Percentiles rank a stretch among this genome's conserved stretches.
These are phyloP conservation scores for Neofelis nebulosa DNA, from an alignment of 2,113 vertebrate genomes.

Conservation along the genomic window DNA sequence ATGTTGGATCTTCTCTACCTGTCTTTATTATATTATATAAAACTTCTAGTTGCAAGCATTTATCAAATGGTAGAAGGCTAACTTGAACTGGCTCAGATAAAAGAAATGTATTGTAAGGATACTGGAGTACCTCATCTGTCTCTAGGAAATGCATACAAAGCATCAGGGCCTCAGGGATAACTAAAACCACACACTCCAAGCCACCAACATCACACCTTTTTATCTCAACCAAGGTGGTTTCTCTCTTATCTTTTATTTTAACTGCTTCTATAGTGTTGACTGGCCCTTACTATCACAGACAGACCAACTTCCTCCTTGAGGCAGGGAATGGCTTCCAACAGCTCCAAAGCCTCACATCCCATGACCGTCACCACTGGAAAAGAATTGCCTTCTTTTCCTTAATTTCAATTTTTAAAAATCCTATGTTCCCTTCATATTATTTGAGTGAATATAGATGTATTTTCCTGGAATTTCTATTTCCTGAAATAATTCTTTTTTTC, in stretches of 20 bases:
- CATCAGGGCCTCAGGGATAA: neutral
- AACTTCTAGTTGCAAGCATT: neutral
- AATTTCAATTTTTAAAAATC: slow-evolving; percentile 33
- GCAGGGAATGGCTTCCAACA: neutral
- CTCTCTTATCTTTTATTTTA: neutral
- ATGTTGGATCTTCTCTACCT: slow-evolving; percentile 37
- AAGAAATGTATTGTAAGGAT: slow-evolving; percentile 14
- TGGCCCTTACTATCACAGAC: neutral
- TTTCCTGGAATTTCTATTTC: slow-evolving; percentile 44
- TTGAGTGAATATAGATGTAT: slow-evolving; percentile 17
- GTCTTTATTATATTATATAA: neutral
- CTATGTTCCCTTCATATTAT: neutral
- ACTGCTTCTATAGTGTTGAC: neutral
- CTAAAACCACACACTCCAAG: neutral
- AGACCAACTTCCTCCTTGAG: neutral
- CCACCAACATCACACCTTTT: neutral
- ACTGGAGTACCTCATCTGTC: neutral
- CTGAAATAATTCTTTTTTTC: neutral
- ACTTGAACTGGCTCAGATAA: slow-evolving; percentile 6
- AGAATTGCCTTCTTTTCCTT: neutral
- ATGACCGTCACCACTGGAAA: neutral
- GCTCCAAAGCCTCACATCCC: neutral
- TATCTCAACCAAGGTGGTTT: neutral
- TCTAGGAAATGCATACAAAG: slow-evolving; percentile 1
- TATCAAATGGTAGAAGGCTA: neutral